Conservation (phyloP, 2,888 invertebrate species). For the Tachystola acroxantha region DNA sequence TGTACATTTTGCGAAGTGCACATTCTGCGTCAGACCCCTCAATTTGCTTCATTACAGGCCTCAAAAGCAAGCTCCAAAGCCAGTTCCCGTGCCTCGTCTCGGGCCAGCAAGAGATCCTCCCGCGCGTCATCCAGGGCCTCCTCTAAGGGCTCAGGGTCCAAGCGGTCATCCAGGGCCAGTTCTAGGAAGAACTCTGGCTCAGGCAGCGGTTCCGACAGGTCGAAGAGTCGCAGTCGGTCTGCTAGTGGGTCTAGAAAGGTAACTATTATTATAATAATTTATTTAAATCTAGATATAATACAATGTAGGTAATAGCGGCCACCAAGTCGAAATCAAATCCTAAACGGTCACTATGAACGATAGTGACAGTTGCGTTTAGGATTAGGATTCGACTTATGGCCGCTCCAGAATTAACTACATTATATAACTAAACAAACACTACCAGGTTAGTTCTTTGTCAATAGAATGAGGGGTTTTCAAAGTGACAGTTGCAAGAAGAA, state of each 20-base stretch:
- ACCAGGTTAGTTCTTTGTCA: too few relatives aligned
- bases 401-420: too few relatives aligned
- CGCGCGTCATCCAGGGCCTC: slow-evolving; percentile 22
- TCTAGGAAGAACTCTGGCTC: slow-evolving; percentile 48
- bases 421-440: too few relatives aligned
- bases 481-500: too few relatives aligned
- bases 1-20: too few relatives aligned
- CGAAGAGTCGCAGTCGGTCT: slow-evolving; percentile 58
- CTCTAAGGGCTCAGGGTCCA: slow-evolving; percentile 52
- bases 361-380: too few relatives aligned
- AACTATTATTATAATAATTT: too few relatives aligned
- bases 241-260: slow-evolving; percentile 60
- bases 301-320: neutral
- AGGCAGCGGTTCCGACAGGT: slow-evolving; percentile 50
- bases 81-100: slow-evolving; percentile 51
- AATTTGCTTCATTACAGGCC: too few relatives aligned
- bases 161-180: slow-evolving; percentile 48
- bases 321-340: neutral
- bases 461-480: too few relatives aligned
- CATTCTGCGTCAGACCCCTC: too few relatives aligned
- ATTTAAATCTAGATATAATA: neutral
- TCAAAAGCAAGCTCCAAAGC: slow-evolving; percentile 53
- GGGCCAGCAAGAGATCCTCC: slow-evolving; percentile 32
- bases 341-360: too few relatives aligned
- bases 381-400: too few relatives aligned